Conservation (phyloP, 2,797 vertebrate genomes). For the Falco naumanni region DNA sequence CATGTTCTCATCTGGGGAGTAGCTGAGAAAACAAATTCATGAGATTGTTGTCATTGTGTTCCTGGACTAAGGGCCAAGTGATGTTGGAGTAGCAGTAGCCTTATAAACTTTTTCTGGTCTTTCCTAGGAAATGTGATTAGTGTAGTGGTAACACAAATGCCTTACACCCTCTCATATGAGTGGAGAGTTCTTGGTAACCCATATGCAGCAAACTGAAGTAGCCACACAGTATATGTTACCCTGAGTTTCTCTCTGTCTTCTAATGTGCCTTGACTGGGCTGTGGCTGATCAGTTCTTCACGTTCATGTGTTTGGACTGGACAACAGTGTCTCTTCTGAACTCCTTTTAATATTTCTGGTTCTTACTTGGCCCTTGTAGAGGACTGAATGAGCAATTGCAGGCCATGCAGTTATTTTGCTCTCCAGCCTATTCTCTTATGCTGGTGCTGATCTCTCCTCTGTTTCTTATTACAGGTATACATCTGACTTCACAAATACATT, state of each 20-base stretch:
- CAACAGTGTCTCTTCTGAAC: background rate
- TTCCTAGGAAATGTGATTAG: background rate
- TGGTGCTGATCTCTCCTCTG: background rate
- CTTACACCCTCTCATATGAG: background rate
- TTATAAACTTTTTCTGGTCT: background rate
- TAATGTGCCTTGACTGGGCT: background rate
- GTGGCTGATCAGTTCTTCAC: background rate
- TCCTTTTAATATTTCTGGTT: background rate
- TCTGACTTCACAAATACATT: slow-evolving; percentile 92
- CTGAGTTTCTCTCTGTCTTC: background rate
- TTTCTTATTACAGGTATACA: slow-evolving; percentile 82
- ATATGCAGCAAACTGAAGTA: background rate
- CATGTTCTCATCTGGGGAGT: slow-evolving; percentile 50
- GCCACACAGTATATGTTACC: background rate
- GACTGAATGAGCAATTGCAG: background rate
- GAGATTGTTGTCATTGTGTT: slow-evolving; percentile 41
- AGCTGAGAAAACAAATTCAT: slow-evolving; percentile 48
- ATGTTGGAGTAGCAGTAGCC: background rate
- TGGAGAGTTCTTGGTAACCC: background rate
- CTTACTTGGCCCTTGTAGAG: background rate
- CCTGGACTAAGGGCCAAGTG: slow-evolving; percentile 43
- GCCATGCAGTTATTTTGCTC: background rate
- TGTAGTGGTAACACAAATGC: background rate
- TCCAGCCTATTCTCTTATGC: background rate
- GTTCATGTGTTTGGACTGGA: background rate